phyloP scores from a whole-genome alignment of 2,113 vertebrate genomes.

The Chinchilla lanigera region DNA sequence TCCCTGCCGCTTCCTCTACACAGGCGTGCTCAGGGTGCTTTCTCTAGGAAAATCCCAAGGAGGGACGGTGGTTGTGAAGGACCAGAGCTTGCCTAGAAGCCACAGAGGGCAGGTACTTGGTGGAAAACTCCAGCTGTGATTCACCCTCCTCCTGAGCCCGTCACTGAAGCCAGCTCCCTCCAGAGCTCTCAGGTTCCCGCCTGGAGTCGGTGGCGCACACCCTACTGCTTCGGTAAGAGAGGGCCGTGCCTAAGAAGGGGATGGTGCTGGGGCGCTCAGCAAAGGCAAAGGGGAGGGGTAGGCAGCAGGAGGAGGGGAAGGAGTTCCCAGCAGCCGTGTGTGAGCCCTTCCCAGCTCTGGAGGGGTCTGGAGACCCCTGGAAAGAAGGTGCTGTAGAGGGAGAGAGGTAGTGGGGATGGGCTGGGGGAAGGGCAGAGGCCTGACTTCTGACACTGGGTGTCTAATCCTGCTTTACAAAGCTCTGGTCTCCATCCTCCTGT shows the following conservation, averaged over 20 bases:
- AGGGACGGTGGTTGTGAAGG: neutral
- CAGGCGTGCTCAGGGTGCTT: neutral
- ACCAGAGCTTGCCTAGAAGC: conserved; percentile 45
- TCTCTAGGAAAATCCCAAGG: conserved; percentile 80
- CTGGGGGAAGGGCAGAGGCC: neutral
- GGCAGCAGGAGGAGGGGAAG: neutral
- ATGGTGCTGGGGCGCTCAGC: neutral
- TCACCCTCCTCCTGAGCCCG: conserved; percentile 67
- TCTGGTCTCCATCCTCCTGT: conserved; percentile 66
- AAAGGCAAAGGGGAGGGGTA: neutral
- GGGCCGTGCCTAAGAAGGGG: neutral
- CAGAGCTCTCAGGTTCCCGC: neutral
- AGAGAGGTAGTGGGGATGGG: neutral
- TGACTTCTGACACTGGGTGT: conserved; percentile 54
- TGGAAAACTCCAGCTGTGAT: conserved; percentile 82
- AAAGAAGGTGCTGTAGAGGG: neutral
- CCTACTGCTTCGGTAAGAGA: conserved; percentile 13
- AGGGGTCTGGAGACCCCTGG: rapidly evolving
- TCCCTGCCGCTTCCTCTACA: neutral
- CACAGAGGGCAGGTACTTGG: conserved; percentile 71
- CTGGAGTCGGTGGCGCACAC: neutral
- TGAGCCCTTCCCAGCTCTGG: neutral
- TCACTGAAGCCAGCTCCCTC: conserved; percentile 52
- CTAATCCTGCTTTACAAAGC: conserved; percentile 65
- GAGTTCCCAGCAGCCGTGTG: neutral